Percentiles rank a stretch among this genome's conserved stretches.
These are phyloP conservation scores for Dicranocentrus wangi DNA, from an alignment of 2,888 invertebrate species.

Conservation along the genomic window DNA sequence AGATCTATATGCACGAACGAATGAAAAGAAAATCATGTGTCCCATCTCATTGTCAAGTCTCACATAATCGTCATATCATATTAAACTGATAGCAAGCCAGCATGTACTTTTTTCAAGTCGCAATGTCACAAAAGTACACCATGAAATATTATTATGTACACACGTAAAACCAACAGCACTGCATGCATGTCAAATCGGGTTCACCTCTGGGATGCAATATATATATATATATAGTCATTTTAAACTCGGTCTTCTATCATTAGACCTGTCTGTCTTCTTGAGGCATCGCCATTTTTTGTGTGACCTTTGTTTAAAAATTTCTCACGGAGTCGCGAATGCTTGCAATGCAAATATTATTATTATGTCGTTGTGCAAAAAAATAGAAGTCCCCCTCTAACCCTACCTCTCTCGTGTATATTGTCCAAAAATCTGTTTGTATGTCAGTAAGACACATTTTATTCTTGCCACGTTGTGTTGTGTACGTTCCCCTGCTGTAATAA, in stretches of 20 bases:
- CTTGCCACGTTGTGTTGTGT: not conserved
- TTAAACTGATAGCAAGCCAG: constrained; percentile 8
- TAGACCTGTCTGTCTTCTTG: not conserved
- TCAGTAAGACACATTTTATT: not conserved
- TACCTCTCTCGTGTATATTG: not conserved
- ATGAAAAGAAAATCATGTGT: too few relatives aligned
- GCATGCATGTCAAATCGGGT: constrained; percentile 7
- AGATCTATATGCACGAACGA: too few relatives aligned
- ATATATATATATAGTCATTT: not conserved
- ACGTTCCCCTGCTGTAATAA: too few relatives aligned
- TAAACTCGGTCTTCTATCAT: not conserved
- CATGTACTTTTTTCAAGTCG: constrained; percentile 7
- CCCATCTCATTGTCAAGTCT: constrained; percentile 43
- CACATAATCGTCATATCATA: constrained; percentile 24
- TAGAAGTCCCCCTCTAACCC: constrained; percentile 15
- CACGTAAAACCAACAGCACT: not conserved
- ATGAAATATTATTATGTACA: not conserved
- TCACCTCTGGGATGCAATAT: not conserved
- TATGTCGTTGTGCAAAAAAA: constrained; percentile 3
- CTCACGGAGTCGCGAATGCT: constrained; percentile 38
- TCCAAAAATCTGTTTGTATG: not conserved
- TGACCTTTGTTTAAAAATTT: constrained; percentile 50
- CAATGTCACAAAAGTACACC: constrained; percentile 15
- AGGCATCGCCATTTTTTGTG: constrained; percentile 26
- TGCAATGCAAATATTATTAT: constrained; percentile 25